A percentile compares a stretch with the other conserved stretches of the same genome.
These are phyloP conservation scores for Trogon melanurus DNA, from an alignment of 2,113 vertebrate species.

Conservation along the genomic window DNA sequence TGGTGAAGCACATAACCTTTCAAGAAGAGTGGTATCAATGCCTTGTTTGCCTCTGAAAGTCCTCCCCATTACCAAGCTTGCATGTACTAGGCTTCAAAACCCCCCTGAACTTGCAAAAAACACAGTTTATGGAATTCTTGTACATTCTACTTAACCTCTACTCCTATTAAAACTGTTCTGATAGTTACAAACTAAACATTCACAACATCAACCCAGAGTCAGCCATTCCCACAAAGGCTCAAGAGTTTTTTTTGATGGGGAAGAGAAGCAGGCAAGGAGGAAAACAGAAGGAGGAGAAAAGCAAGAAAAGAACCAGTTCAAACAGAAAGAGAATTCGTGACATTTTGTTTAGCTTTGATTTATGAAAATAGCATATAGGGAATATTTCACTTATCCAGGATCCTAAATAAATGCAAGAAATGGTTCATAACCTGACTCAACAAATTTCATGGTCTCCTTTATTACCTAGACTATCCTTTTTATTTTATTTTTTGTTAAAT, in stretches of 20 bases:
- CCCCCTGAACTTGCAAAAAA: background rate
- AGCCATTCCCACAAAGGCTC: constrained; percentile 13
- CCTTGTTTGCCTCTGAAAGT: background rate
- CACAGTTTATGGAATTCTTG: constrained; percentile 46
- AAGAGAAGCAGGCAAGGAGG: background rate
- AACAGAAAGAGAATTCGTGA: background rate
- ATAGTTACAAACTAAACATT: constrained; percentile 11
- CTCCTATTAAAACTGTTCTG: background rate
- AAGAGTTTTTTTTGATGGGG: background rate
- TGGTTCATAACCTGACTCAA: constrained; percentile 67
- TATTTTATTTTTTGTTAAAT: constrained; percentile 76
- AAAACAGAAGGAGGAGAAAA: background rate
- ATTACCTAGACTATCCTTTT: constrained; percentile 71
- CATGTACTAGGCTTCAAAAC: background rate
- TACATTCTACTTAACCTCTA: background rate
- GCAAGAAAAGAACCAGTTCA: background rate
- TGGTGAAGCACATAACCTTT: background rate
- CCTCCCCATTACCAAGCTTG: background rate
- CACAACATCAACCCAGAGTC: constrained; percentile 18
- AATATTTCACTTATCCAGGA: constrained; percentile 39
- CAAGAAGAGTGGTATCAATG: background rate
- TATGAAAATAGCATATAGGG: constrained; percentile 26
- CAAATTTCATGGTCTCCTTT: constrained; percentile 72
- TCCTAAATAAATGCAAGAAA: constrained; percentile 56
- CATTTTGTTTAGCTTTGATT: constrained; percentile 9